Evolutionary conservation across 2,113 vertebrate species (phyloP).

Genomic region (Martes martes): DNA sequence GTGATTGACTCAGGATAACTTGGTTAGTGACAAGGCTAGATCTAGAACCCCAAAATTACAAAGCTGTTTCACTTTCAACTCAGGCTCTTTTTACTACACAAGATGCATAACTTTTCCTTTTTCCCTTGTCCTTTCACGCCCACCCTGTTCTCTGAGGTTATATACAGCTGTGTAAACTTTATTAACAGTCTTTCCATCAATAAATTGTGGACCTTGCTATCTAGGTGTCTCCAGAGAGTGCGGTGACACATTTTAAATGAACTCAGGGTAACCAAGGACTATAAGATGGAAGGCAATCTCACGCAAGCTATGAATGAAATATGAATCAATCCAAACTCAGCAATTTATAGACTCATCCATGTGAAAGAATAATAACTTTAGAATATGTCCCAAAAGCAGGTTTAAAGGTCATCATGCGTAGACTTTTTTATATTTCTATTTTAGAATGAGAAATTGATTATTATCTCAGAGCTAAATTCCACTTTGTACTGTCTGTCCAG

Average conservation of each 20-base stretch:
- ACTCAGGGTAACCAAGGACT: neutral
- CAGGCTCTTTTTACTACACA: neutral
- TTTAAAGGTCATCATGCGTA: slow-evolving; percentile 60
- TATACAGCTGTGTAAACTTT: neutral
- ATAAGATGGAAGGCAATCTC: neutral
- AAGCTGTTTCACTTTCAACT: neutral
- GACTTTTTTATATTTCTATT: slow-evolving; percentile 63
- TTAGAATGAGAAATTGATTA: slow-evolving; percentile 60
- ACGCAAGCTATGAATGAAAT: slow-evolving; percentile 27
- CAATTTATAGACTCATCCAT: neutral
- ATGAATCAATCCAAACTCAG: neutral
- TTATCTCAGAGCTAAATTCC: slow-evolving; percentile 63
- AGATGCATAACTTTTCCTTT: neutral
- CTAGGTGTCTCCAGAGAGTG: neutral
- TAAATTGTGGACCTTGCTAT: neutral
- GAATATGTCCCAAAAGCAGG: slow-evolving; percentile 32
- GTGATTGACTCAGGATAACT: neutral
- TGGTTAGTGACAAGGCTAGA: neutral
- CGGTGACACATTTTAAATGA: slow-evolving; percentile 28
- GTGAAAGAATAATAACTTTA: slow-evolving; percentile 39
- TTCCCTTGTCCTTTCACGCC: neutral
- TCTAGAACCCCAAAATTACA: neutral
- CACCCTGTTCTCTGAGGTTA: neutral
- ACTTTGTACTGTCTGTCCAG: slow-evolving; percentile 51
- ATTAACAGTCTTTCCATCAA: slow-evolving; percentile 3